A percentile compares a stretch with the other conserved stretches of the same genome.
phyloP scores from a whole-genome alignment of 2,888 invertebrate species.

The Tinea trinotella region DNA sequence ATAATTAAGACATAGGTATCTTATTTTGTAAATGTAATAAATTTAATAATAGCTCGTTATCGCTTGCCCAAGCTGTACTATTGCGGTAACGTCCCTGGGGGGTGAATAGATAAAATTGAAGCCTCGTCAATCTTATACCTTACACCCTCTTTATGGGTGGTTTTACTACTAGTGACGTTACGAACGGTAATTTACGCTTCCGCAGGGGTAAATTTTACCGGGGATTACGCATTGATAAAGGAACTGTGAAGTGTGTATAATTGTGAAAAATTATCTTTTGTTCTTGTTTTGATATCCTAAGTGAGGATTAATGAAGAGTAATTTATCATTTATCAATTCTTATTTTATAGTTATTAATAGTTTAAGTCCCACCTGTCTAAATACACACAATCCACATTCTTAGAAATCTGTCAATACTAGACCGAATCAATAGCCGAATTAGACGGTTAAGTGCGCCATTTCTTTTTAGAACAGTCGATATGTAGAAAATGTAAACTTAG shows the following conservation, averaged over 20 bases:
- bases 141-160: background rate
- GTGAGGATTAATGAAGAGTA: background rate
- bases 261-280: background rate
- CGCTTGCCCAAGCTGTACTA: background rate
- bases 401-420: no score
- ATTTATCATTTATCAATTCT: background rate
- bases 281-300: background rate
- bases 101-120: constrained; percentile 12
- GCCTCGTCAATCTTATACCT: constrained; percentile 14
- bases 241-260: background rate
- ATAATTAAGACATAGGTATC: background rate
- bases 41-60: constrained; percentile 1
- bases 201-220: background rate
- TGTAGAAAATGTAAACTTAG: no score
- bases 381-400: no score
- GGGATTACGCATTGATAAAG: constrained; percentile 1
- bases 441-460: no score
- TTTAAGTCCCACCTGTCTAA: no score
- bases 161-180: constrained; percentile 7
- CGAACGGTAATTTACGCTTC: constrained; percentile 1
- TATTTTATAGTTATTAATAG: background rate
- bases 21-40: constrained; percentile 1
- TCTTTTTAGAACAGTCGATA: no score
- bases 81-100: constrained; percentile 3
- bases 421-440: no score